Base-by-base conservation (phyloP, 2,888 invertebrate genomes). In the Tricholauxania praeusta region DNA sequence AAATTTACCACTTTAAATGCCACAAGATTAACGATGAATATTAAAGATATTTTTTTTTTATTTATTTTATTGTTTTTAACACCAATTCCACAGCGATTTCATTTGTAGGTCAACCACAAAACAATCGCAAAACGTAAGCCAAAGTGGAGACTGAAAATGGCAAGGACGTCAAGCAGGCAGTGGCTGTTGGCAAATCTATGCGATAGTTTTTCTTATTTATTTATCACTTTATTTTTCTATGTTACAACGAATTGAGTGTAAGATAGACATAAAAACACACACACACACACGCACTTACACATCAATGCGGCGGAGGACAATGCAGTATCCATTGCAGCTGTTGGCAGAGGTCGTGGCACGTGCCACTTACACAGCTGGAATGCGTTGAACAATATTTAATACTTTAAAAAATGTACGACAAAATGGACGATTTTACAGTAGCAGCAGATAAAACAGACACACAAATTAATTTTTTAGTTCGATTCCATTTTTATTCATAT, bases 61-160 rank as follows among this genome's bases (percentile, higher is more conserved):
- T 48, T 47, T 14, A 53, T 52, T 28, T 53, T 32, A 12, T 47
- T 47, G 39, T 63, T 47, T 39, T 63, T 1, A 1, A 47, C 19
- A 4, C 28, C 53, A 66, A 53, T 52, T 65, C 22, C 14, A 28
- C n/a, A 57, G 19, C 39, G 47, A 67, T 57, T 67, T n/a, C 32
- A 57, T 57, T 67, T 67, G 67, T 47, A 57, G 67, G 57, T 67
- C 55, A 47, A 55, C 55, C 55, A 17, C 67, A 47, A 47, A 67
- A 39, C 55, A 32, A 8, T 39, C 10, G 39, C 39, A 39, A 39
- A 39, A 39, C 8, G 39, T 39, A 39, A 39, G 10, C 39, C 10
- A 39, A 8, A 39, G 39, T 39, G 39, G 39, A 10, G 39, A 28
- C 3, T 39, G 7, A 10, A 10, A 39, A 39, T 1, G 39, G 39